Conservation (phyloP, 2,888 invertebrate genomes). For the Drepanosiphum platanoidis region DNA sequence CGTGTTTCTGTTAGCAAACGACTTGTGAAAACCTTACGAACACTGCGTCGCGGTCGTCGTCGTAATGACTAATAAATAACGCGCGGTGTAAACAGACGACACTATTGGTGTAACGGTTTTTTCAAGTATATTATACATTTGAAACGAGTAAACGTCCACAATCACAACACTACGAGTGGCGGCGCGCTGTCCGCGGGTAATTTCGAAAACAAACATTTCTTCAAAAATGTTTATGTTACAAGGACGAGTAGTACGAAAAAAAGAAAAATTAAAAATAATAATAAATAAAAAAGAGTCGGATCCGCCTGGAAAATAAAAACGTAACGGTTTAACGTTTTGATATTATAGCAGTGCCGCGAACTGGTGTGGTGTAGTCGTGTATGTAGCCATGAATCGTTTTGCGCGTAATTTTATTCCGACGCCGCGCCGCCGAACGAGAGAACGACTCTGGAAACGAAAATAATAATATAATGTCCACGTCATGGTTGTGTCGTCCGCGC, state of each 20-base stretch:
- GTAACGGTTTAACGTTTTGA: slow-evolving; percentile 7
- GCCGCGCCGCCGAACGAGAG: neutral
- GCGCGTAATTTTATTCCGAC: neutral
- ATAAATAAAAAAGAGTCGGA: too few relatives aligned
- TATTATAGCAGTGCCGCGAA: neutral
- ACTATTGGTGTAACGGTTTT: slow-evolving; percentile 3
- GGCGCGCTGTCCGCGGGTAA: neutral
- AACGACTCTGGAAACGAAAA: neutral
- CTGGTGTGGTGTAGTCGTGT: too few relatives aligned
- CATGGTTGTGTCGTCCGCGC: neutral
- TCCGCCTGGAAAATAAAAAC: neutral
- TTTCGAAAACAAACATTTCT: slow-evolving; percentile 32
- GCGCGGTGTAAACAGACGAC: slow-evolving; percentile 5
- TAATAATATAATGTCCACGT: neutral
- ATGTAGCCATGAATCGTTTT: neutral
- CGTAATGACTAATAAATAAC: slow-evolving; percentile 20
- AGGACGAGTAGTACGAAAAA: slow-evolving; percentile 14
- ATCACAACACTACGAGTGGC: neutral
- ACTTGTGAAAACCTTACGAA: slow-evolving; percentile 16
- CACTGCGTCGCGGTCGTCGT: too few relatives aligned
- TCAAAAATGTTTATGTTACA: slow-evolving; percentile 26
- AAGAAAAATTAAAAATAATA: neutral
- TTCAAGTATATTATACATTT: slow-evolving; percentile 22
- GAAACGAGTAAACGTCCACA: neutral
- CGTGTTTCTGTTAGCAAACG: slow-evolving; percentile 7